These are phyloP conservation scores for Ptychodera flava DNA, from an alignment of 35 echinoderm and acorn worm genomes.

Conservation along the genomic window DNA sequence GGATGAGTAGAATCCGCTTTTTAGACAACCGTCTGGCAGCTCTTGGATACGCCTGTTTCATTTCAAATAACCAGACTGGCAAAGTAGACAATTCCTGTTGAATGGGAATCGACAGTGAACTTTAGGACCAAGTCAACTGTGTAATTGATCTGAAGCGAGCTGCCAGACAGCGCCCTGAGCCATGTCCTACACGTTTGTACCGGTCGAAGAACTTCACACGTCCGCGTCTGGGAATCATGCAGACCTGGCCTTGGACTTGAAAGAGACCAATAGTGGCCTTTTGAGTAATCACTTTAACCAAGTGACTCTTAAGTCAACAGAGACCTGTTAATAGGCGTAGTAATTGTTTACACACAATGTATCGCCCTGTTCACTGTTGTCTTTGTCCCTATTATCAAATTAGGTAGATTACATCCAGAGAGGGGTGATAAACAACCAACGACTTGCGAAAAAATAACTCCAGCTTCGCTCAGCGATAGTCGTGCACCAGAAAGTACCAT, in stretches of 20 bases:
- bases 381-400: slow-evolving; percentile 1
- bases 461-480: too few relatives aligned
- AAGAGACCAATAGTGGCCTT: too few relatives aligned
- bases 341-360: neutral
- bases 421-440: neutral
- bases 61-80: too few relatives aligned
- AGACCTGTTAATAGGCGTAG: neutral
- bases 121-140: neutral
- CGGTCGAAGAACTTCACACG: neutral
- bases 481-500: too few relatives aligned
- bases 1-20: too few relatives aligned
- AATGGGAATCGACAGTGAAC: neutral
- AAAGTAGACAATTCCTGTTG: too few relatives aligned
- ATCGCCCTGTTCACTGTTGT: neutral
- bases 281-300: too few relatives aligned
- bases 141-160: neutral
- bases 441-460: too few relatives aligned
- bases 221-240: neutral
- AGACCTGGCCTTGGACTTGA: too few relatives aligned
- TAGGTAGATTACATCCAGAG: neutral
- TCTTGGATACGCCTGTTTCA: too few relatives aligned
- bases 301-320: neutral
- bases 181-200: neutral
- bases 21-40: too few relatives aligned
- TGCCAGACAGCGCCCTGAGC: neutral